Evolutionary conservation across 1,140 invertebrate species (phyloP).

Genomic region (Glomeris maerens): DNA sequence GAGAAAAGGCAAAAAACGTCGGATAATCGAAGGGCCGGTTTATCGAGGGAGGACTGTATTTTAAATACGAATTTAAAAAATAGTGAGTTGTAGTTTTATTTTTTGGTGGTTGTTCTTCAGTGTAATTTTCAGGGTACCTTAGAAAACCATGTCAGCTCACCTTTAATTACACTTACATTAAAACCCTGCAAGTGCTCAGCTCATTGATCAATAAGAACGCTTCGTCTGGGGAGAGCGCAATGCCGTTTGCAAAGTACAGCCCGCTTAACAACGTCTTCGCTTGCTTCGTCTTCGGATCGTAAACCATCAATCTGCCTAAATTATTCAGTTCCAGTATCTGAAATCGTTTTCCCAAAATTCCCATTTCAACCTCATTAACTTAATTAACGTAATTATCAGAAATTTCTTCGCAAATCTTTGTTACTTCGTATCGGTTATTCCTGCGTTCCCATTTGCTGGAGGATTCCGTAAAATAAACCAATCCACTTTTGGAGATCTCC

Average conservation of each 20-base stretch:
- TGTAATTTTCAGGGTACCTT: no score
- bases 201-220: slow-evolving; percentile 57
- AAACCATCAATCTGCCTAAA: slow-evolving; percentile 29
- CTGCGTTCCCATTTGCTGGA: slow-evolving; percentile 27
- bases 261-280: slow-evolving; percentile 51
- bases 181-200: slow-evolving; percentile 34
- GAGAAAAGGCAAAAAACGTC: no score
- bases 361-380: no score
- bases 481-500: slow-evolving; percentile 24
- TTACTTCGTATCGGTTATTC: slow-evolving; percentile 28
- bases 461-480: slow-evolving; percentile 29
- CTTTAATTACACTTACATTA: slow-evolving; percentile 36
- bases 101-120: no score
- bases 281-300: slow-evolving; percentile 44
- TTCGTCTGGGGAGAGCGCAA: slow-evolving; percentile 56
- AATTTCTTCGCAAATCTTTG: no score
- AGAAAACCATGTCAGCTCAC: no score
- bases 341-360: no score
- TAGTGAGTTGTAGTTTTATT: no score
- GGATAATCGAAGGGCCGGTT: no score
- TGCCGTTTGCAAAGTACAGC: slow-evolving; percentile 64
- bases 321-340: slow-evolving; percentile 19
- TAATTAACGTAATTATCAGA: no score
- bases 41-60: no score
- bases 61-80: no score